These are phyloP conservation scores for Yponomeuta sedellus DNA, from an alignment of 2,888 invertebrate species.

Conservation along the genomic window DNA sequence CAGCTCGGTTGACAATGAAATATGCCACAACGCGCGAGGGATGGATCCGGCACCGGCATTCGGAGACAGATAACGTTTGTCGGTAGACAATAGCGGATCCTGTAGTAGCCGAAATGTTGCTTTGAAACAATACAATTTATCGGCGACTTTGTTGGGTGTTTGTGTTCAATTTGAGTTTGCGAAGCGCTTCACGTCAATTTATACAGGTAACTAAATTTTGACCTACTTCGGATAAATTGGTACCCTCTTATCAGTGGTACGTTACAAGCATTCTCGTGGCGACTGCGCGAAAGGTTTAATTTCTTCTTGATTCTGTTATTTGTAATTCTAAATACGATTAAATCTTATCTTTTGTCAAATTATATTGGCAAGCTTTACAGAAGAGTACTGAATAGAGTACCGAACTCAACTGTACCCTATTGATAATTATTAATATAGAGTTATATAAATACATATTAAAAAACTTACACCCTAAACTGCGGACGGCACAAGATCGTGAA, in stretches of 20 bases:
- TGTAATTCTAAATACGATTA: too few relatives aligned
- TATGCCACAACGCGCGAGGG: not conserved
- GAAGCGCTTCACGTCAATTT: not conserved
- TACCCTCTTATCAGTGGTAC: not conserved
- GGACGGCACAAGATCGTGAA: too few relatives aligned
- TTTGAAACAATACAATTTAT: constrained; percentile 16
- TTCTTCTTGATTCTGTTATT: too few relatives aligned
- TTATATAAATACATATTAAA: too few relatives aligned
- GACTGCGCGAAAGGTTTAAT: too few relatives aligned
- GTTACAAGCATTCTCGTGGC: too few relatives aligned
- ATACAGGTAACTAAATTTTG: not conserved
- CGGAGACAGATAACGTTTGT: constrained; percentile 14
- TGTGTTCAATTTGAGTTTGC: not conserved
- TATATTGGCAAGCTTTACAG: too few relatives aligned
- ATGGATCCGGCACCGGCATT: constrained; percentile 6
- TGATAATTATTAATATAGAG: too few relatives aligned
- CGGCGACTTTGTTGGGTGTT: not conserved
- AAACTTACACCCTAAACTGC: too few relatives aligned
- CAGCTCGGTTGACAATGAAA: not conserved
- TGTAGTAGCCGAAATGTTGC: constrained; percentile 13
- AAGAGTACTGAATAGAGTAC: too few relatives aligned
- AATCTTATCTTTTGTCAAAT: too few relatives aligned
- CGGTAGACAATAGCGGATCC: constrained; percentile 16
- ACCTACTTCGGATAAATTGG: not conserved
- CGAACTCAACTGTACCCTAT: too few relatives aligned